phyloP scores from a whole-genome alignment of 2,797 vertebrate species.

The Pogonophryne albipinna region DNA sequence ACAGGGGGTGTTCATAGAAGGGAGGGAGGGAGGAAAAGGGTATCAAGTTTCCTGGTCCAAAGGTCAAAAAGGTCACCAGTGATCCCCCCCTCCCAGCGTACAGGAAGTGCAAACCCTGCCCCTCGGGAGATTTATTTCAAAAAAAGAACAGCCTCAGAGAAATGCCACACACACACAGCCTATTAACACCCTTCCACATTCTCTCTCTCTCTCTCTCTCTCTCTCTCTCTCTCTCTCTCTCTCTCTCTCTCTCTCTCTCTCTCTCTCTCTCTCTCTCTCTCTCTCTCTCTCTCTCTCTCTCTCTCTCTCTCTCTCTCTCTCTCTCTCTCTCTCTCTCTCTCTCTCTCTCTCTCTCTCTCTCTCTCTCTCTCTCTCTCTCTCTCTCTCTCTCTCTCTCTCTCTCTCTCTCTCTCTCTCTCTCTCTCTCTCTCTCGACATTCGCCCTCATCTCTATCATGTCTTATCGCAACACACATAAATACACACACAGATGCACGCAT shows the following conservation, averaged over 20 bases:
- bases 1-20: conserved; percentile 8
- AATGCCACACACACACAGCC: conserved; percentile 34
- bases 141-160: conserved; percentile 38
- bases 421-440: conserved; percentile 39
- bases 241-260: too few species aligned
- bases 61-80: conserved; percentile 67
- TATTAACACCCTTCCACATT: conserved; percentile 62
- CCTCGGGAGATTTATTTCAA: conserved; percentile 56
- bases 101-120: conserved; percentile 70
- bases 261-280: too few species aligned
- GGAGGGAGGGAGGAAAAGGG: conserved; percentile 37
- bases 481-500: too few species aligned
- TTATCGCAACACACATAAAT: conserved; percentile 15
- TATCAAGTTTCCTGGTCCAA: conserved; percentile 69
- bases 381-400: too few species aligned
- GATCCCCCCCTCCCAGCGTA: conserved; percentile 32
- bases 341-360: too few species aligned
- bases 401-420: too few species aligned
- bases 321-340: too few species aligned
- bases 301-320: too few species aligned
- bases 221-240: too few species aligned
- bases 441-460: conserved; percentile 33
- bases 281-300: too few species aligned
- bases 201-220: too few species aligned
- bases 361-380: too few species aligned